Percentiles rank a stretch among this genome's conserved stretches.
Evolutionary conservation across 1,140 invertebrate genomes (phyloP).

Genomic region (Homarus americanus): DNA sequence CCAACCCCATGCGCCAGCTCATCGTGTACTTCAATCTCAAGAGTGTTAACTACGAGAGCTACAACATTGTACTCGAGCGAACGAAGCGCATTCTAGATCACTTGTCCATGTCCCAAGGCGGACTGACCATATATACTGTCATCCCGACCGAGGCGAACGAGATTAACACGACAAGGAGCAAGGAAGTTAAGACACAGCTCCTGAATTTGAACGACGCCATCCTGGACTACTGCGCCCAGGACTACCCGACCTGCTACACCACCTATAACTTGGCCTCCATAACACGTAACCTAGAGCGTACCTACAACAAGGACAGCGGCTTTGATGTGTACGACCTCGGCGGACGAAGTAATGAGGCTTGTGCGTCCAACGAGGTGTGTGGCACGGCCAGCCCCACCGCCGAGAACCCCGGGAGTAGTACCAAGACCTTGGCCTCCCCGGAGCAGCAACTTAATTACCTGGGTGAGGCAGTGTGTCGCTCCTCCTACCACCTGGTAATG

Average conservation of each 20-base stretch:
- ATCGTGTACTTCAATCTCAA: constrained; percentile 69
- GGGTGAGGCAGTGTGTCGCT: constrained; percentile 56
- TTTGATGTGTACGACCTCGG: constrained; percentile 61
- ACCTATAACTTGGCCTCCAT: constrained; percentile 37
- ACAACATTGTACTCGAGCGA: constrained; percentile 61
- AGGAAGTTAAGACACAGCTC: constrained; percentile 51
- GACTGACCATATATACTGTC: constrained; percentile 62
- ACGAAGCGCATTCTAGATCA: constrained; percentile 61
- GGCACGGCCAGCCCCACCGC: constrained; percentile 9
- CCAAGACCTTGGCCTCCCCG: background rate
- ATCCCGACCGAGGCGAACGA: constrained; percentile 35
- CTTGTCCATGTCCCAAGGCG: constrained; percentile 49
- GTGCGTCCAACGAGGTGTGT: constrained; percentile 58
- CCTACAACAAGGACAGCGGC: constrained; percentile 64
- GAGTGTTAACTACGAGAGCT: constrained; percentile 64
- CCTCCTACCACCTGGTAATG: constrained; percentile 67
- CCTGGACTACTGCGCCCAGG: constrained; percentile 69
- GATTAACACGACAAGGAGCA: constrained; percentile 23
- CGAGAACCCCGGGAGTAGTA: background rate
- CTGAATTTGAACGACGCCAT: constrained; percentile 62
- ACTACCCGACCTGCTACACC: constrained; percentile 62
- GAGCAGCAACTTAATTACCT: constrained; percentile 58
- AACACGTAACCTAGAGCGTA: constrained; percentile 35
- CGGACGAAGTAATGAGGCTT: constrained; percentile 7
- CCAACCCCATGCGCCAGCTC: constrained; percentile 61